A percentile compares a stretch with the other conserved stretches of the same genome.
phyloP scores from a whole-genome alignment of 2,888 invertebrate genomes.

The Polydrusus pterygomalis region DNA sequence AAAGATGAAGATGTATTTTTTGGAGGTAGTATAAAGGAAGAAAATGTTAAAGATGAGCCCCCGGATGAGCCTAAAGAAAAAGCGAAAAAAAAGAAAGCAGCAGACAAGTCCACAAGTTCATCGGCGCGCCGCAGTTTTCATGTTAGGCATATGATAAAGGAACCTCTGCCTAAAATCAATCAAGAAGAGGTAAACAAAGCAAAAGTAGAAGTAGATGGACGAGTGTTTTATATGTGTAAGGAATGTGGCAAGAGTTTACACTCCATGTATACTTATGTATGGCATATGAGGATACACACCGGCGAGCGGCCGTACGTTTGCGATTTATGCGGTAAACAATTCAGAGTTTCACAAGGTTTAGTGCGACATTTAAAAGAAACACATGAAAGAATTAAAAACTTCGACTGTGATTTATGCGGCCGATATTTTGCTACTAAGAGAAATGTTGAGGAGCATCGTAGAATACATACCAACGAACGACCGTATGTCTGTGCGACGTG shows the following conservation, averaged over 20 bases:
- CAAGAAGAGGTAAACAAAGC: constrained; percentile 71
- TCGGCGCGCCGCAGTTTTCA: constrained; percentile 4
- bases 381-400: constrained; percentile 77
- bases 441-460: constrained; percentile 76
- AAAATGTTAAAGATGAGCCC: constrained; percentile 15
- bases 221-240: constrained; percentile 75
- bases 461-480: constrained; percentile 78
- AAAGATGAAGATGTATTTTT: constrained; percentile 18
- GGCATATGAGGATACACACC: constrained; percentile 79
- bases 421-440: constrained; percentile 76
- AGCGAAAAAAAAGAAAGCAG: constrained; percentile 45
- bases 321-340: constrained; percentile 80
- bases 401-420: constrained; percentile 76
- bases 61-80: constrained; percentile 42
- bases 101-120: constrained; percentile 16
- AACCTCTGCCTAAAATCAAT: constrained; percentile 64
- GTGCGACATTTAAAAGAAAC: constrained; percentile 78
- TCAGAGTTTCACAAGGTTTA: constrained; percentile 79
- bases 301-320: constrained; percentile 81
- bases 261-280: constrained; percentile 78
- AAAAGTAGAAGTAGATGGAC: constrained; percentile 73
- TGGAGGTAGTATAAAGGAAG: constrained; percentile 8
- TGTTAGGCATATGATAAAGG: constrained; percentile 40
- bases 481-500: constrained; percentile 77
- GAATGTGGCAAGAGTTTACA: constrained; percentile 77